Evolutionary conservation across 1,140 invertebrate genomes (phyloP).

Genomic region (Belonocnema kinseyi): DNA sequence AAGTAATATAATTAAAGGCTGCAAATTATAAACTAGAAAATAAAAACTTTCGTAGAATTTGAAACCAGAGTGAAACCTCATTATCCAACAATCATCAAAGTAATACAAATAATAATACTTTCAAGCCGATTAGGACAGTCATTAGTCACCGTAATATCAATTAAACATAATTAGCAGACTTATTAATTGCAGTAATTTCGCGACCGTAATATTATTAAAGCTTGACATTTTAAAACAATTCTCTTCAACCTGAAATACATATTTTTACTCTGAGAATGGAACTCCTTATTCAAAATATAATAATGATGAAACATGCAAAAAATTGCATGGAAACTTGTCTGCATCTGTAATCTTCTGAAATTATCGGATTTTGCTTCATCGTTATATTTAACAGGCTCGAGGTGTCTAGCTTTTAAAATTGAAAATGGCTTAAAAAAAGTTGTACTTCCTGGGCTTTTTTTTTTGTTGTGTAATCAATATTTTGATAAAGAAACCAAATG

Average conservation of each 20-base stretch:
- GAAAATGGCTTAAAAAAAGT: too few relatives aligned
- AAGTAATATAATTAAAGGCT: too few relatives aligned
- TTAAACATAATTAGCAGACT: too few relatives aligned
- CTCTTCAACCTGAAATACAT: background rate
- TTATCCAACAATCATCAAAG: background rate
- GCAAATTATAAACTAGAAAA: too few relatives aligned
- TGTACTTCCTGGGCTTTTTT: too few relatives aligned
- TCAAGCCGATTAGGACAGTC: background rate
- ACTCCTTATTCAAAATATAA: background rate
- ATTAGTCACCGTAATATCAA: background rate
- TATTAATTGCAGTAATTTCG: too few relatives aligned
- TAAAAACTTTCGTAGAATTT: too few relatives aligned
- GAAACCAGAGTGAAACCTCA: background rate
- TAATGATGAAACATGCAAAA: constrained; percentile 1
- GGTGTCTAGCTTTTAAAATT: constrained; percentile 19
- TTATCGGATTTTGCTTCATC: constrained; percentile 18
- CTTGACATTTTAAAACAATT: too few relatives aligned
- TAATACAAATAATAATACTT: background rate
- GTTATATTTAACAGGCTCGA: constrained; percentile 13
- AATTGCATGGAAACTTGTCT: constrained; percentile 22
- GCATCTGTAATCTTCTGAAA: constrained; percentile 21
- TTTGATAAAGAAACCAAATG: too few relatives aligned
- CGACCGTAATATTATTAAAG: too few relatives aligned
- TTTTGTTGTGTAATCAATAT: too few relatives aligned
- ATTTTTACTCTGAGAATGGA: background rate